A percentile compares a stretch with the other conserved stretches of the same genome.
phyloP scores from a whole-genome alignment of 2,888 invertebrate genomes.

The Cecidostiba fungosa region DNA sequence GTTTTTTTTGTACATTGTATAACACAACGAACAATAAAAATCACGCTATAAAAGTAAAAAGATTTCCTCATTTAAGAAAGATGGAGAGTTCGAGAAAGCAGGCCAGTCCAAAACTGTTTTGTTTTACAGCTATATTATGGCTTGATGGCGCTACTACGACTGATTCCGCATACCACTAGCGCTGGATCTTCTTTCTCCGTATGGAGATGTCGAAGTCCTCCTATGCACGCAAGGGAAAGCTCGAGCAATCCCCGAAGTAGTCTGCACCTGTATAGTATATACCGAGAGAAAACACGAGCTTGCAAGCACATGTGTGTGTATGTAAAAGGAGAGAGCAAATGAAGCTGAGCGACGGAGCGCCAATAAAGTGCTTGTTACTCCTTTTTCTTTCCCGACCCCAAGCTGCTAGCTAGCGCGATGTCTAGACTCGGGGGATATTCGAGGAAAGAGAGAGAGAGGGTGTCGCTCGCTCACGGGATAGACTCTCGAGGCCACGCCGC shows the following conservation, averaged over 20 bases:
- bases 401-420: not conserved
- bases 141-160: no score
- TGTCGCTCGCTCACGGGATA: not conserved
- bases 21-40: no score
- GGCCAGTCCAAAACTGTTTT: no score
- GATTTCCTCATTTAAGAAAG: no score
- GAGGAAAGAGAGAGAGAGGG: not conserved
- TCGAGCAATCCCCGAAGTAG: not conserved
- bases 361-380: constrained; percentile 45
- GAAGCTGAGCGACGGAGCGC: not conserved
- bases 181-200: no score
- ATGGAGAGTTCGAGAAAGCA: no score
- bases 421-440: constrained; percentile 40
- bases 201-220: not conserved
- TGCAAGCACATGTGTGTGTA: not conserved
- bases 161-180: no score
- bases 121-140: no score
- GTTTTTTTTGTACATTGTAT: no score
- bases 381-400: constrained; percentile 1
- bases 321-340: not conserved
- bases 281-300: not conserved
- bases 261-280: not conserved
- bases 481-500: constrained; percentile 40
- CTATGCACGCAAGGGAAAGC: not conserved
- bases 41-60: no score